Evolutionary conservation across 2,797 vertebrate genomes (phyloP), one percentile per base, ranked within the genome.

Genomic region (Fistularia commersonii): DNA sequence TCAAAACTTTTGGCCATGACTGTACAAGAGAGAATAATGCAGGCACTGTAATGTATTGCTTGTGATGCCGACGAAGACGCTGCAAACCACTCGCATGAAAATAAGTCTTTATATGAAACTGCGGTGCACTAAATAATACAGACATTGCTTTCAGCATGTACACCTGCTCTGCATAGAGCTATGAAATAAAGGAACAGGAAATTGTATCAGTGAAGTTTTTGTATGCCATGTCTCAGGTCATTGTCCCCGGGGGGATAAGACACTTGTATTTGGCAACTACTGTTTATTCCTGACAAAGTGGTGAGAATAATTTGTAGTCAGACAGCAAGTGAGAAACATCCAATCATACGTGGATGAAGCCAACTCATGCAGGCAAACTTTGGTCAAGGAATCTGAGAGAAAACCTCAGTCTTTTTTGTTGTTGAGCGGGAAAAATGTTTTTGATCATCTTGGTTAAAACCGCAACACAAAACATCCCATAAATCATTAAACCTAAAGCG

Each of bases 131-230:
- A 33, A 35, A 8, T 10, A 31, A 23, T 14, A 0, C 7, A n/a
- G 11, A 11, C 39, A 1, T 37, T 15, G 39, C 23, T 23, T 23
- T 45, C 44, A 11, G 13, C 37, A 50, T 40, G 41, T 10, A 41
- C 15, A 35, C 52, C 41, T 51, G 54, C 7, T 33, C 40, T 44
- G 61, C 68, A 79, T 38, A 14, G 2, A 48, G 12, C 43, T 15
- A 6, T 51, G 14, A 35, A 69, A 78, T 62, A 51, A 76, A 70
- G 51, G 45, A 64, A 39, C 42, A 66, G 74, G 60, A 71, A 65
- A 77, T 65, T 53, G 45, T 41, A 39, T 48, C 51, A 48, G 41
- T 4, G n/a, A 14, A 14, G 51, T 48, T 51, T 43, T 34, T 23
- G 52, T 65, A 39, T 72, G 6, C 11, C 36, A 8, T 50, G 67